Evolutionary conservation across 2,888 invertebrate genomes (phyloP).

Genomic region (Baronia brevicornis): DNA sequence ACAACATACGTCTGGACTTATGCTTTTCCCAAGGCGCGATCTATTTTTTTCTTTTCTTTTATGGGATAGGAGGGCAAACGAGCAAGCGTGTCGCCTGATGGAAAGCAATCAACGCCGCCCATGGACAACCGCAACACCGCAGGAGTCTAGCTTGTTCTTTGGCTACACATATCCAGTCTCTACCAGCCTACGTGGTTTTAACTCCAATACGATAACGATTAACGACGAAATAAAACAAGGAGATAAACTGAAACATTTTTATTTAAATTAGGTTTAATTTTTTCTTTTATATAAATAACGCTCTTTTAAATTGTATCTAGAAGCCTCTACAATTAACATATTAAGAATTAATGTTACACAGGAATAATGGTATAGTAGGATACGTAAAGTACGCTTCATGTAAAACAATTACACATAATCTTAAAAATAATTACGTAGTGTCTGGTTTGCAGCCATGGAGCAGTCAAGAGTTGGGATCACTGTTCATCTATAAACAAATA

Average conservation of each 20-base stretch:
- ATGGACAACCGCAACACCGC: too few relatives aligned
- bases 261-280: conserved; percentile 66
- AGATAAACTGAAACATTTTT: conserved; percentile 61
- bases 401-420: conserved; percentile 17
- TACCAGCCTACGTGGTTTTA: conserved; percentile 24
- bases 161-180: too few relatives aligned
- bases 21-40: too few relatives aligned
- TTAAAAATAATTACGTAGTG: conserved; percentile 11
- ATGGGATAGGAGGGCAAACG: too few relatives aligned
- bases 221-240: conserved; percentile 31
- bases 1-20: too few relatives aligned
- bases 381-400: conserved; percentile 15
- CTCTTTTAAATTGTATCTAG: conserved; percentile 62
- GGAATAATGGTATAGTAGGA: conserved; percentile 23
- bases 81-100: too few relatives aligned
- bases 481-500: conserved; percentile 66
- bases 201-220: conserved; percentile 18
- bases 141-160: too few relatives aligned
- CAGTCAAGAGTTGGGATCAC: conserved; percentile 38
- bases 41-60: too few relatives aligned
- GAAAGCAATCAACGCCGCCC: too few relatives aligned
- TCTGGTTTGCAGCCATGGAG: conserved; percentile 9
- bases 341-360: conserved; percentile 35
- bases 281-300: conserved; percentile 62
- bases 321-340: conserved; percentile 70